A percentile compares a stretch with the other conserved stretches of the same genome.
These are phyloP conservation scores for Megaceryle maxima DNA, from an alignment of 2,113 vertebrate species.

Conservation along the genomic window DNA sequence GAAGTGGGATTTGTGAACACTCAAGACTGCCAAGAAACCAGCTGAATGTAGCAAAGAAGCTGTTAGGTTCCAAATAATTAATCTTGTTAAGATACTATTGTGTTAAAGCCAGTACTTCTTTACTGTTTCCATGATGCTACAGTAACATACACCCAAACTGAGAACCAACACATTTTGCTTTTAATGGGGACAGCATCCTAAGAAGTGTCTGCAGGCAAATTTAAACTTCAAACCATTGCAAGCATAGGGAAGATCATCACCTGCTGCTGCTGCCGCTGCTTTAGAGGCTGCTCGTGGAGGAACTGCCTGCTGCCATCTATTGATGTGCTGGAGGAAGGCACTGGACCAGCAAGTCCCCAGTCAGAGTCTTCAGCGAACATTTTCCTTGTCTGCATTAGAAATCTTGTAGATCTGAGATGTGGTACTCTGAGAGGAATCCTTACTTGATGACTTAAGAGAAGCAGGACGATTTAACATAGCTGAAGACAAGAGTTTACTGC, in stretches of 20 bases:
- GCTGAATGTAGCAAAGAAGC: constrained; percentile 2
- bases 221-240: background rate
- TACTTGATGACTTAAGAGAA: background rate
- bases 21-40: background rate
- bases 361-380: background rate
- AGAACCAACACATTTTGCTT: background rate
- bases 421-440: background rate
- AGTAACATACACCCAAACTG: background rate
- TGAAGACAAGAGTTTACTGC: background rate
- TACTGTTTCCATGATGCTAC: background rate
- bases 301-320: constrained; percentile 57
- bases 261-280: background rate
- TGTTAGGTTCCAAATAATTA: constrained; percentile 19
- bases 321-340: background rate
- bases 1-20: constrained; percentile 11
- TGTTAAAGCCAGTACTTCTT: background rate
- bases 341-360: background rate
- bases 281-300: background rate
- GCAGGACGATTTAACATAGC: background rate
- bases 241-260: background rate
- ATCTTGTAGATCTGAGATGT: background rate
- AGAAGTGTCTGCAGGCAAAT: background rate
- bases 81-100: background rate
- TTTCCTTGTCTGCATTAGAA: background rate
- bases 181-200: background rate